phyloP scores from a whole-genome alignment of 2,113 vertebrate genomes.

The Pterocles burchelli region DNA sequence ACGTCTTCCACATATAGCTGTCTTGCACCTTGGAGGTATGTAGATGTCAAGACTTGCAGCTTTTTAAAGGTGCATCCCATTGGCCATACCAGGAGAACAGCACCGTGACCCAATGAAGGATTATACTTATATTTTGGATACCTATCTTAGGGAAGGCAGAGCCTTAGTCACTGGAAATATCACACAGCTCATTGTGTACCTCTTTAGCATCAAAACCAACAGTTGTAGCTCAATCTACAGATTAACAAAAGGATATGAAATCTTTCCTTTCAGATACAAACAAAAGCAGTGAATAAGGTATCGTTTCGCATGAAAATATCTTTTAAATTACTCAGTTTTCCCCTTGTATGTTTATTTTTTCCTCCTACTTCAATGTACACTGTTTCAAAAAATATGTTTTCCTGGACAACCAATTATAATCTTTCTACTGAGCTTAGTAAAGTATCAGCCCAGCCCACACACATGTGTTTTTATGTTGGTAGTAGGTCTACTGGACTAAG shows the following conservation, averaged over 20 bases:
- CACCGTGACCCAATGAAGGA: background rate
- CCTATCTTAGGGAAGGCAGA: background rate
- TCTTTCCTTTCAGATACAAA: conserved; percentile 60
- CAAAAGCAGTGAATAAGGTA: conserved; percentile 42
- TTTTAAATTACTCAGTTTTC: background rate
- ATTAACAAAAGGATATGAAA: background rate
- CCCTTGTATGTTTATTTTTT: background rate
- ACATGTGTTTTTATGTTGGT: background rate
- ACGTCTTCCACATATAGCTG: background rate
- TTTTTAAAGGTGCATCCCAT: background rate
- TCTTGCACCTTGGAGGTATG: background rate
- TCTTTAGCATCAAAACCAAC: conserved; percentile 36
- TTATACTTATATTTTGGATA: background rate
- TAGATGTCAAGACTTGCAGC: background rate
- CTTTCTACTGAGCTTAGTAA: background rate
- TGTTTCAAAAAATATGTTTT: background rate
- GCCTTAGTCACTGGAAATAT: background rate
- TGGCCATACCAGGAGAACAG: background rate
- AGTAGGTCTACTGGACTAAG: background rate
- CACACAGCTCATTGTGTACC: background rate
- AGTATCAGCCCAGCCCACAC: background rate
- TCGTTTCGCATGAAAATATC: background rate
- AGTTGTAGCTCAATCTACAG: conserved; percentile 33
- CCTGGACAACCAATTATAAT: background rate
- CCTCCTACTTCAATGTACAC: background rate